Evolutionary conservation across 2,113 vertebrate species (phyloP), one percentile per base, ranked within the genome.

Genomic region (Lycocorax pyrrhopterus): DNA sequence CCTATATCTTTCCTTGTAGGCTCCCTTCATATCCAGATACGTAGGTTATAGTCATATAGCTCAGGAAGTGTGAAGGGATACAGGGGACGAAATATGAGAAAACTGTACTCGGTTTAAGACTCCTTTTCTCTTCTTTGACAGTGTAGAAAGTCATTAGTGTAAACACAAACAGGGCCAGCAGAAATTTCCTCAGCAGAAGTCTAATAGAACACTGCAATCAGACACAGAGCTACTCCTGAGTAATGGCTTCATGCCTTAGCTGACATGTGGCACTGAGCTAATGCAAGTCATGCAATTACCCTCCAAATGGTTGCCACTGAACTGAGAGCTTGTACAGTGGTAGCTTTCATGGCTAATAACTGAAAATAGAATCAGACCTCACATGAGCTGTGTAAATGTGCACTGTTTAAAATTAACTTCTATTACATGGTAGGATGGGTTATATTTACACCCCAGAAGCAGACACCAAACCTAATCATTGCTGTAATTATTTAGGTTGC

Each of bases 291-390:
- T 58, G 41, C 69, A 93, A 78, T 87, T 92, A 81, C 29, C 32
- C 49, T 90, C 68, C 88, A 92, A 92, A 90, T 25, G 23, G 19
- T 35, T 89, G 68, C 60, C 83, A 78, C 69, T 81, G 79, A 95
- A 67, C 52, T 5, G 2, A 88, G 60, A 77, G 76, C 37, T 89
- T 68, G 46, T 78, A 90, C 72, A 87, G 52, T 72, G 72, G 53
- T 56, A 90, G 46, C 76, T 95, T 96, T 83, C 92, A 56, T 52
- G 55, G 75, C 35, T 84, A 84, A 92, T 81, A 89, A 75, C 26
- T 20, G 52, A 75, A 84, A 94, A 92, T 23, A 89, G 60, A 94
- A 90, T 84, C 49, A 89, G 71, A 87, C 53, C 46, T 82, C 62
- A 68, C 26, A 43, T 52, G 30, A 84, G 27, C 79, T 88, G 23